phyloP scores from a whole-genome alignment of 2,113 vertebrate species.

The Talpa occidentalis region DNA sequence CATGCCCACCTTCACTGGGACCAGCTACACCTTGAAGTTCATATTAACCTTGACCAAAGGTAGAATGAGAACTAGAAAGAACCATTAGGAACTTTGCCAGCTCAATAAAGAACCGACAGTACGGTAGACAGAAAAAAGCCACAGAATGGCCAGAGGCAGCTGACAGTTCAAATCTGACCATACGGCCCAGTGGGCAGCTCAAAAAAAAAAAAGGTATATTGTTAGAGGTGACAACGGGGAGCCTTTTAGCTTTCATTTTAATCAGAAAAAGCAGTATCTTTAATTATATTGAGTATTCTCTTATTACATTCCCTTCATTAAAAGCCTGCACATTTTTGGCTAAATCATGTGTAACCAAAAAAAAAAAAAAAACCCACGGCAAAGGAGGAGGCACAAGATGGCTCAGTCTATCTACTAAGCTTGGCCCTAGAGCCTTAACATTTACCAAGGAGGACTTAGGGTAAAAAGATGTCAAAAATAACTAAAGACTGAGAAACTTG shows the following conservation, averaged over 20 bases:
- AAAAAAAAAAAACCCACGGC: neutral
- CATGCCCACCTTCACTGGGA: neutral
- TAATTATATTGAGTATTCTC: neutral
- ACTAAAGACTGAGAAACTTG: neutral
- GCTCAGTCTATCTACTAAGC: neutral
- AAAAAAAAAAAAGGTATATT: neutral
- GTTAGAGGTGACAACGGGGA: neutral
- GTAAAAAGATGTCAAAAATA: neutral
- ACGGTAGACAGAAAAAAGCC: neutral
- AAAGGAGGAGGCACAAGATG: neutral
- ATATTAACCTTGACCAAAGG: neutral
- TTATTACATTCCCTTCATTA: neutral
- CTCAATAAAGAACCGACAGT: neutral
- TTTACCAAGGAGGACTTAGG: neutral
- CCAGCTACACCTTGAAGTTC: neutral
- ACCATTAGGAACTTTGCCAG: neutral
- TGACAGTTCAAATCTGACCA: neutral
- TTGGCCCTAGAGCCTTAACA: neutral
- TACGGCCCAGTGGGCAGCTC: neutral
- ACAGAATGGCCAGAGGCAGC: neutral
- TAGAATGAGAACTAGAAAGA: constrained; percentile 1
- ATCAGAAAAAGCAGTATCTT: constrained; percentile 20
- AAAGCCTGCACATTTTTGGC: neutral
- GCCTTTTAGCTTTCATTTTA: neutral
- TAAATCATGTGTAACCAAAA: neutral